phyloP scores from a whole-genome alignment of 2,113 vertebrate species.

The Orientallactaga bullata region DNA sequence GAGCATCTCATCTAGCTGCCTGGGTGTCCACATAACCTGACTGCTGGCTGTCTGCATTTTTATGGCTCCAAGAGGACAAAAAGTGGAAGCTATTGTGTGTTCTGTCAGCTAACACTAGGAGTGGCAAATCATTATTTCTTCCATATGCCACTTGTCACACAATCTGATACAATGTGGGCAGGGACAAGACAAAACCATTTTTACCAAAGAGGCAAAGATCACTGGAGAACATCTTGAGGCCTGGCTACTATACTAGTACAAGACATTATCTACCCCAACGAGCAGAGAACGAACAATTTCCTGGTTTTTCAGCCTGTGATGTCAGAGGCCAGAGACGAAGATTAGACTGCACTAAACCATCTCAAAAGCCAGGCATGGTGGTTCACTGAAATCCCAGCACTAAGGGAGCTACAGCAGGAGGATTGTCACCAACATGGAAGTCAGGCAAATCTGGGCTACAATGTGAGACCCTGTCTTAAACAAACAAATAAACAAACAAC shows the following conservation, averaged over 20 bases:
- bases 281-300: conserved; percentile 15
- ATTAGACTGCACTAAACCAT: not conserved
- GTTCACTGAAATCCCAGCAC: too few relatives aligned
- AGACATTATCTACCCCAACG: not conserved
- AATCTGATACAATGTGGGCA: not conserved
- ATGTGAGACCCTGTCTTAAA: too few relatives aligned
- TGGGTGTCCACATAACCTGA: not conserved
- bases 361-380: too few relatives aligned
- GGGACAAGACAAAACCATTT: not conserved
- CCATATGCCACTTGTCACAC: not conserved
- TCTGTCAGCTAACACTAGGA: not conserved
- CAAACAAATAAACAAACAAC: too few relatives aligned
- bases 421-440: too few relatives aligned
- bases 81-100: not conserved
- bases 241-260: not conserved
- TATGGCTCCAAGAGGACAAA: not conserved
- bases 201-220: not conserved
- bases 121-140: not conserved
- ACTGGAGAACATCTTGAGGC: not conserved
- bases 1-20: not conserved
- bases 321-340: conserved; percentile 13
- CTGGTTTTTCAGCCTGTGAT: not conserved
- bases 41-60: not conserved
- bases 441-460: too few relatives aligned
- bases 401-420: too few relatives aligned